phyloP scores from a whole-genome alignment of 2,113 vertebrate species.

The Sinocyclocheilus anophthalmus region DNA sequence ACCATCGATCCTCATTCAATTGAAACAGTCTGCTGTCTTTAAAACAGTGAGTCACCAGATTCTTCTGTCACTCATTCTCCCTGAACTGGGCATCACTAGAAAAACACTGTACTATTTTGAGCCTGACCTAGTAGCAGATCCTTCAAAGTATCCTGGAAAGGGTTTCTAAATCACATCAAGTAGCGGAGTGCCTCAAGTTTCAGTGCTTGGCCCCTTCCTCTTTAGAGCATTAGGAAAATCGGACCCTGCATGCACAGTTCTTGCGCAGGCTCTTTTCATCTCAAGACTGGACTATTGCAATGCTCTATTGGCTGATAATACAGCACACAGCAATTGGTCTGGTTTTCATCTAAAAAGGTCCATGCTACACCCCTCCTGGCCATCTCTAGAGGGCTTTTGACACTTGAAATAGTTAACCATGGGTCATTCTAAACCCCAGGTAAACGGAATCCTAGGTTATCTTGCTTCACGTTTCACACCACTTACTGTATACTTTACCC shows the following conservation, averaged over 20 bases:
- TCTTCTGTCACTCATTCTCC: background rate
- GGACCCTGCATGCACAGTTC: background rate
- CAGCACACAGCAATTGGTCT: background rate
- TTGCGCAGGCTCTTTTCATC: background rate
- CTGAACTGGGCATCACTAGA: background rate
- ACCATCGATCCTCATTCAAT: background rate
- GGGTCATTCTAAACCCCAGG: too few species aligned
- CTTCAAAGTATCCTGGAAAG: background rate
- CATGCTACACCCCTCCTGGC: background rate
- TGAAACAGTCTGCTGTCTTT: background rate
- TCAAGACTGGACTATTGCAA: background rate
- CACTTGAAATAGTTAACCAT: too few species aligned
- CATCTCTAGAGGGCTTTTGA: too few species aligned
- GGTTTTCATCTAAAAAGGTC: background rate
- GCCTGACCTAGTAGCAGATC: background rate
- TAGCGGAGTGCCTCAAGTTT: background rate
- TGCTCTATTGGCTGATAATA: background rate
- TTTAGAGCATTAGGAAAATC: background rate
- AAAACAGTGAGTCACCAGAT: background rate
- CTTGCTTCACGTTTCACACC: too few species aligned
- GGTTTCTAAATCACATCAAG: background rate
- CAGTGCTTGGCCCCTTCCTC: background rate
- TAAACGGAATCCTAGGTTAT: too few species aligned
- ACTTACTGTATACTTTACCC: too few species aligned
- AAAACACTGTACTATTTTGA: background rate